phyloP scores from a whole-genome alignment of 2,113 vertebrate species.

The Neopipo cinnamomea region DNA sequence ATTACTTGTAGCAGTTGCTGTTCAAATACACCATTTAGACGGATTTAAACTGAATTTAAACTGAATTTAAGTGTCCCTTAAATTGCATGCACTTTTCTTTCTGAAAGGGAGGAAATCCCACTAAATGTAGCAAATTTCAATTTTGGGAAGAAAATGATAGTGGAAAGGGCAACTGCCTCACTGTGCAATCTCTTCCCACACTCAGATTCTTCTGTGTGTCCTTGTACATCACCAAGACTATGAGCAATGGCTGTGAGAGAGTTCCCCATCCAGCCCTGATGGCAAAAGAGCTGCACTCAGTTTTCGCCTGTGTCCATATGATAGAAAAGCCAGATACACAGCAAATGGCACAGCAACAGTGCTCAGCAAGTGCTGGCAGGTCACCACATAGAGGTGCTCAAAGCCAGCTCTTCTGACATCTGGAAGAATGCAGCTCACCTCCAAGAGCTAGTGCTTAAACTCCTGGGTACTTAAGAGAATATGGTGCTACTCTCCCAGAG shows the following conservation, averaged over 20 bases:
- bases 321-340: neutral
- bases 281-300: neutral
- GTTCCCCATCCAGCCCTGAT: neutral
- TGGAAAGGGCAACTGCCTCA: neutral
- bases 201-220: neutral
- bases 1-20: neutral
- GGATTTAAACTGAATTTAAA: neutral
- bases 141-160: neutral
- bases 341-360: neutral
- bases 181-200: neutral
- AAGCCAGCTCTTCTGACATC: neutral
- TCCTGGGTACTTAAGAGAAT: neutral
- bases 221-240: neutral
- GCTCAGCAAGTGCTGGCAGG: neutral
- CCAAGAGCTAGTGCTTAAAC: neutral
- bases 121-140: neutral
- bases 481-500: neutral
- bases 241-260: rapidly evolving
- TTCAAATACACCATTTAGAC: neutral
- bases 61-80: neutral
- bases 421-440: neutral
- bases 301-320: neutral
- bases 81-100: neutral
- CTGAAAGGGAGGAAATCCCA: neutral
- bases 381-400: conserved; percentile 26